These are phyloP conservation scores for Sesia bembeciformis DNA, from an alignment of 2,888 invertebrate species.

Conservation along the genomic window DNA sequence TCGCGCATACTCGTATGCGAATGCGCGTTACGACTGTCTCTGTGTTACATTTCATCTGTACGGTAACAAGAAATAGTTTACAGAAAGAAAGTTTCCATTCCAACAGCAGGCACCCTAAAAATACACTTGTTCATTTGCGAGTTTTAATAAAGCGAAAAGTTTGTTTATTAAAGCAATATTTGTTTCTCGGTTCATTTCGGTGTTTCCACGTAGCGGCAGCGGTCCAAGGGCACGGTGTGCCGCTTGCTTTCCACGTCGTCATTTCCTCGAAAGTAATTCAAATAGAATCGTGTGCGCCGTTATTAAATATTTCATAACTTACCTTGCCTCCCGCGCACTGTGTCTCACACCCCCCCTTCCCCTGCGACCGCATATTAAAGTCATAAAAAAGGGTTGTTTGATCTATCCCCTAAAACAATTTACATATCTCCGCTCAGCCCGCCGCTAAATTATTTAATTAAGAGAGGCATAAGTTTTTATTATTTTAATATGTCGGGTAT, in stretches of 20 bases:
- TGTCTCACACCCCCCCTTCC: slow-evolving; percentile 35
- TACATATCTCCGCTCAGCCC: slow-evolving; percentile 73
- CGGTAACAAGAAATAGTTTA: too few relatives aligned
- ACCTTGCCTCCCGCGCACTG: slow-evolving; percentile 39
- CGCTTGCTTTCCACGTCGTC: slow-evolving; percentile 59
- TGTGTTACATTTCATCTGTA: too few relatives aligned
- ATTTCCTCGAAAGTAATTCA: slow-evolving; percentile 74
- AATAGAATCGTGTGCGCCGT: slow-evolving; percentile 74
- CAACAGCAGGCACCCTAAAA: neutral
- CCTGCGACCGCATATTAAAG: slow-evolving; percentile 73
- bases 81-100: neutral
- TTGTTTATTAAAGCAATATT: slow-evolving; percentile 42
- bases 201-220: slow-evolving; percentile 18
- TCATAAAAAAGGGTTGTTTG: slow-evolving; percentile 76
- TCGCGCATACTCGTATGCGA: too few relatives aligned
- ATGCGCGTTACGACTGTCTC: too few relatives aligned
- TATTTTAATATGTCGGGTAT: slow-evolving; percentile 74
- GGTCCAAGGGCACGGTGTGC: slow-evolving; percentile 29
- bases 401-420: slow-evolving; percentile 76
- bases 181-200: slow-evolving; percentile 39
- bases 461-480: slow-evolving; percentile 76
- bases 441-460: slow-evolving; percentile 76
- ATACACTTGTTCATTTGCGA: slow-evolving; percentile 11
- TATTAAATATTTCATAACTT: slow-evolving; percentile 76
- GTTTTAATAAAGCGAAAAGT: slow-evolving; percentile 42